Evolutionary conservation across 2,888 invertebrate genomes (phyloP).

Genomic region (Empis stercorea): DNA sequence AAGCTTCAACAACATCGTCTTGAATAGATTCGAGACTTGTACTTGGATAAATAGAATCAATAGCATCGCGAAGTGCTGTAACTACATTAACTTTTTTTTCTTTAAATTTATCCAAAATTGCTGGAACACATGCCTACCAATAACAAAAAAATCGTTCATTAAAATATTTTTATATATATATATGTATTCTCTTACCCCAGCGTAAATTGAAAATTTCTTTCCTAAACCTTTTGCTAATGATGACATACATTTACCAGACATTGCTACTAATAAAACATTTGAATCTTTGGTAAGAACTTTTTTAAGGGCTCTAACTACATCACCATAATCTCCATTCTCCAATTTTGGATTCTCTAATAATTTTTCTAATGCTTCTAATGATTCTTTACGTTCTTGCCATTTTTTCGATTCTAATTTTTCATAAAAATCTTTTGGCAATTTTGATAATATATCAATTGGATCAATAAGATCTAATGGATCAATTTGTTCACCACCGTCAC

Average conservation of each 20-base stretch:
- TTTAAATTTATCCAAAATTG: slow-evolving; percentile 89
- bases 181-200: slow-evolving; percentile 41
- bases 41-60: slow-evolving; percentile 76
- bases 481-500: slow-evolving; percentile 42
- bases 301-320: slow-evolving; percentile 72
- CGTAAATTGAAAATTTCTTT: slow-evolving; percentile 75
- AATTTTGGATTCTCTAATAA: slow-evolving; percentile 71
- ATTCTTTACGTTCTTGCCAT: slow-evolving; percentile 94
- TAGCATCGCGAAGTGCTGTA: slow-evolving; percentile 69
- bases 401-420: slow-evolving; percentile 90
- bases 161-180: neutral
- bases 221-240: slow-evolving; percentile 75
- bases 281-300: slow-evolving; percentile 88
- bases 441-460: slow-evolving; percentile 84
- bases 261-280: slow-evolving; percentile 84
- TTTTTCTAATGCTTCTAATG: slow-evolving; percentile 67
- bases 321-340: slow-evolving; percentile 86
- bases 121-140: slow-evolving; percentile 49
- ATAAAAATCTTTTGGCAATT: slow-evolving; percentile 89
- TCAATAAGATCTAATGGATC: slow-evolving; percentile 86
- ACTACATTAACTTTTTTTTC: slow-evolving; percentile 93
- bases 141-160: neutral
- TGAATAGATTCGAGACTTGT: slow-evolving; percentile 69
- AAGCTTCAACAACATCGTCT: slow-evolving; percentile 73
- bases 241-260: slow-evolving; percentile 72